A percentile compares a stretch with the other conserved stretches of the same genome.
Conservation (phyloP, 2,888 invertebrate species). For the Keiferia lycopersicella region DNA sequence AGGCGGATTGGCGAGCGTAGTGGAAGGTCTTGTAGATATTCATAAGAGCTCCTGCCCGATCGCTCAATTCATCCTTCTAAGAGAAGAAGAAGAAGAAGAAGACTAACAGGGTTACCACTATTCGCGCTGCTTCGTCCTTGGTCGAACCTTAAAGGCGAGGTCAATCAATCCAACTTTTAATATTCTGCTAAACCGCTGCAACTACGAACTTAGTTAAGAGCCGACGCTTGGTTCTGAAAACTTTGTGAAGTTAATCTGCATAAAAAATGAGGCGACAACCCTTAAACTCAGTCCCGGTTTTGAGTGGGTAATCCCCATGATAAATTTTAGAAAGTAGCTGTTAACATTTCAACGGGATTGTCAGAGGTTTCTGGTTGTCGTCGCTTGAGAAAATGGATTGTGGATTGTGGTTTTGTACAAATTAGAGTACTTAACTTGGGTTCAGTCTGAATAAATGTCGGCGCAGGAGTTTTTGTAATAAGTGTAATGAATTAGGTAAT, state of each 20-base stretch:
- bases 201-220: constrained; percentile 52
- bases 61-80: too few relatives aligned
- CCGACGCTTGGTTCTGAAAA: constrained; percentile 48
- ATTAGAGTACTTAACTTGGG: background rate
- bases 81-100: too few relatives aligned
- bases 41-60: too few relatives aligned
- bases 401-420: constrained; percentile 17
- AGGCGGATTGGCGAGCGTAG: too few relatives aligned
- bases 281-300: constrained; percentile 42
- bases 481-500: too few relatives aligned
- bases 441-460: too few relatives aligned
- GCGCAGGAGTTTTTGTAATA: too few relatives aligned
- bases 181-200: constrained; percentile 43
- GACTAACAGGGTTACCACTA: too few relatives aligned
- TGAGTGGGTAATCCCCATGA: constrained; percentile 48
- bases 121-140: background rate
- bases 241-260: constrained; percentile 57
- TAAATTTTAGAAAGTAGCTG: constrained; percentile 40
- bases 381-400: constrained; percentile 14
- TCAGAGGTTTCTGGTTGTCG: constrained; percentile 18
- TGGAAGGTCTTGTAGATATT: too few relatives aligned
- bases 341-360: constrained; percentile 35
- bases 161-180: constrained; percentile 52
- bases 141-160: constrained; percentile 40
- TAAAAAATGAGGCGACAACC: constrained; percentile 60